phyloP scores from a whole-genome alignment of 1,140 invertebrate species.

The Bicyclus anynana region DNA sequence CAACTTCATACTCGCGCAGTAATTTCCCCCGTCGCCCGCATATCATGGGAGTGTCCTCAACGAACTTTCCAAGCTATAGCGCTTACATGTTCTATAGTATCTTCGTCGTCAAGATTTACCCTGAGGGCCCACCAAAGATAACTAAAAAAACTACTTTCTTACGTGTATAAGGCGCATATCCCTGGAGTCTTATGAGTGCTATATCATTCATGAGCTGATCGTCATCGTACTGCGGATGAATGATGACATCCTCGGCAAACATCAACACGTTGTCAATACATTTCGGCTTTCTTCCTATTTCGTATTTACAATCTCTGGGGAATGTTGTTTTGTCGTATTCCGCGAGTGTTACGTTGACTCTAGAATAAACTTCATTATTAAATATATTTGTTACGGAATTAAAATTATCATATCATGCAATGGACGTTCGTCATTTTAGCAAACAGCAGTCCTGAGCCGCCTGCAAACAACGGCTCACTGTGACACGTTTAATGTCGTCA shows the following conservation, averaged over 20 bases:
- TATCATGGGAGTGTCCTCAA: too few relatives aligned
- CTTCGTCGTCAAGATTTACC: too few relatives aligned
- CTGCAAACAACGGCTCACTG: too few relatives aligned
- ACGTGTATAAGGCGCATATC: conserved; percentile 55
- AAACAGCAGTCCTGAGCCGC: too few relatives aligned
- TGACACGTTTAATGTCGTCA: too few relatives aligned
- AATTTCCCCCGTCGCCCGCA: too few relatives aligned
- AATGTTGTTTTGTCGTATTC: conserved; percentile 66
- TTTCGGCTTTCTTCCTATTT: conserved; percentile 28
- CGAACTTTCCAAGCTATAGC: too few relatives aligned
- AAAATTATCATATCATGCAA: too few relatives aligned
- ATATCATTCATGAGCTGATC: conserved; percentile 53
- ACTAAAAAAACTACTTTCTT: conserved; percentile 23
- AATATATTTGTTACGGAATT: background rate
- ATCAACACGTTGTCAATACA: conserved; percentile 57
- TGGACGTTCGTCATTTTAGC: too few relatives aligned
- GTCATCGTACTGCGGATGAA: conserved; percentile 50
- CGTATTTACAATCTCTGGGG: conserved; percentile 51
- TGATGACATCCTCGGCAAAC: conserved; percentile 37
- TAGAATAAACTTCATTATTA: conserved; percentile 30
- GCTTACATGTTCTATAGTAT: too few relatives aligned
- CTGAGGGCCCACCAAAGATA: too few relatives aligned
- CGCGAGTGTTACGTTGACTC: conserved; percentile 53
- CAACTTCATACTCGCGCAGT: too few relatives aligned
- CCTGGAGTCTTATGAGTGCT: conserved; percentile 46